Evolutionary conservation across 2,797 vertebrate species (phyloP).

Genomic region (Numenius phaeopus): DNA sequence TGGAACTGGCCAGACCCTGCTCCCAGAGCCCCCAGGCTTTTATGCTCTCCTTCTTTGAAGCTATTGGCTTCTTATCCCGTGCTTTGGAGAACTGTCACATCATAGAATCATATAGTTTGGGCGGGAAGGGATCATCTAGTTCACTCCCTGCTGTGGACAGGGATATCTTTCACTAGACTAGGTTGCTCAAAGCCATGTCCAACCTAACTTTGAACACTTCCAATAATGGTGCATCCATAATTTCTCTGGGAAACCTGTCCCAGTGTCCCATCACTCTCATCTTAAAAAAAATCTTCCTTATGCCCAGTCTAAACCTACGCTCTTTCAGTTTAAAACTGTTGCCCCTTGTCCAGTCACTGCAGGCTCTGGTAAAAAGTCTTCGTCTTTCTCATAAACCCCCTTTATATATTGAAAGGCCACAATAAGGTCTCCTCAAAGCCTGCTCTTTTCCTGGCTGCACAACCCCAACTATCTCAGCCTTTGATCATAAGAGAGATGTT

Average conservation of each 20-base stretch:
- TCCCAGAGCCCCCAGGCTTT: background rate
- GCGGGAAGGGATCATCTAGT: background rate
- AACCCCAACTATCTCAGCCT: background rate
- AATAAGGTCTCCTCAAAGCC: background rate
- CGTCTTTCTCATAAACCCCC: background rate
- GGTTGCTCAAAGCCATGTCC: background rate
- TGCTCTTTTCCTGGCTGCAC: background rate
- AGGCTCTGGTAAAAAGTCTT: background rate
- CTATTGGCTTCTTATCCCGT: background rate
- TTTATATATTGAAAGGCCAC: background rate
- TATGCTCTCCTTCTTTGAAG: background rate
- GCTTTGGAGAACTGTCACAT: background rate
- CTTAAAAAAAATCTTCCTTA: background rate
- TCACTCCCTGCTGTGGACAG: background rate
- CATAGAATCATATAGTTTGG: background rate
- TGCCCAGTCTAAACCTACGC: background rate
- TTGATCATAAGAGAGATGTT: background rate
- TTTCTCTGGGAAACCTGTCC: background rate
- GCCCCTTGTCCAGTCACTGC: background rate
- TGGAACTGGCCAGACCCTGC: background rate
- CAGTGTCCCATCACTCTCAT: background rate
- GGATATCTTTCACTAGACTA: no score
- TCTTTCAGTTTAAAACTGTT: background rate
- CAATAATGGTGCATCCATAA: background rate
- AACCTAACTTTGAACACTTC: background rate